Evolutionary conservation across 2,113 vertebrate genomes (phyloP).

Genomic region (Phainopepla nitens): DNA sequence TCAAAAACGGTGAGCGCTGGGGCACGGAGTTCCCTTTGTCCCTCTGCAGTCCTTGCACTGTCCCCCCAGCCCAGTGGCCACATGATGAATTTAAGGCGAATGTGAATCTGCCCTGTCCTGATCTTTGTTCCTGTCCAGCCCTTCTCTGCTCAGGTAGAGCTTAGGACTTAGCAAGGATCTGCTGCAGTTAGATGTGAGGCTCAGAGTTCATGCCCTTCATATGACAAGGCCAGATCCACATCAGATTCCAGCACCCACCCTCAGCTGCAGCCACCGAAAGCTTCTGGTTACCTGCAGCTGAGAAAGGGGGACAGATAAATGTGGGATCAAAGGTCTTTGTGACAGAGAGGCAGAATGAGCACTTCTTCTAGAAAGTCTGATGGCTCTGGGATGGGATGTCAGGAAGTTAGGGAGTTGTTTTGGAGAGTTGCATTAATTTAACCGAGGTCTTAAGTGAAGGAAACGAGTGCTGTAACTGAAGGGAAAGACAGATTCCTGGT

Average conservation of each 20-base stretch:
- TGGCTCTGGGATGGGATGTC: constrained; percentile 5
- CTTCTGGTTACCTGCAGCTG: constrained; percentile 6
- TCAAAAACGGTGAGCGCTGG: constrained; percentile 84
- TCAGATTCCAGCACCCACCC: neutral
- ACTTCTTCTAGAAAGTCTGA: constrained; percentile 55
- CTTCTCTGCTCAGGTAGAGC: neutral
- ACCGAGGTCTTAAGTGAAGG: neutral
- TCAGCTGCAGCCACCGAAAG: constrained; percentile 31
- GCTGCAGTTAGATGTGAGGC: neutral
- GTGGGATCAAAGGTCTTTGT: neutral
- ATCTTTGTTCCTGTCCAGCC: neutral
- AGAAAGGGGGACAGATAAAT: neutral
- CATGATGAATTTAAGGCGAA: constrained; percentile 76
- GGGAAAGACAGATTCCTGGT: neutral
- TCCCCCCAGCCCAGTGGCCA: neutral
- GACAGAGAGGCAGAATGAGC: constrained; percentile 41
- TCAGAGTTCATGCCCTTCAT: neutral
- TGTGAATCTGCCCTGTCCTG: constrained; percentile 51
- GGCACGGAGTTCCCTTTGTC: neutral
- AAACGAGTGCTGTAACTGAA: neutral
- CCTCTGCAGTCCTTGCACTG: neutral
- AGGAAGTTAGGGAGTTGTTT: neutral
- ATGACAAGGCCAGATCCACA: constrained; percentile 51
- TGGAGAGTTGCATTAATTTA: neutral
- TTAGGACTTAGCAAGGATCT: neutral